These are phyloP conservation scores for Bathynomus jamesi DNA, from an alignment of 1,140 invertebrate genomes.

Conservation along the genomic window DNA sequence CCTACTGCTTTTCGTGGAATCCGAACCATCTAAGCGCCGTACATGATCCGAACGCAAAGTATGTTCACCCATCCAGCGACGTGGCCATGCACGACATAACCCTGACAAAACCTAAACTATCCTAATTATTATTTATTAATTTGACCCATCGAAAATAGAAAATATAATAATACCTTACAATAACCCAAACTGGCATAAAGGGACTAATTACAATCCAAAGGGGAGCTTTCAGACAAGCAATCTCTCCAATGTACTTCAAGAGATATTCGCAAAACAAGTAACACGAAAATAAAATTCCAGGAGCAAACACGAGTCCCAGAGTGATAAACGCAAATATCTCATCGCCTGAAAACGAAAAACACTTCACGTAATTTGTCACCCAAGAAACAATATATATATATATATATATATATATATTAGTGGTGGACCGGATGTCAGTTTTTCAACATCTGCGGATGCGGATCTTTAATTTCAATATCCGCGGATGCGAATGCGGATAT, in stretches of 20 bases:
- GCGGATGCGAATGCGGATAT: too few species aligned
- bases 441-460: too few species aligned
- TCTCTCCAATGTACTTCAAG: constrained; percentile 15
- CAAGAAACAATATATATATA: background rate
- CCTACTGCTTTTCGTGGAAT: too few species aligned
- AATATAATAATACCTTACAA: constrained; percentile 5
- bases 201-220: constrained; percentile 22
- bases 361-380: too few species aligned
- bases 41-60: too few species aligned
- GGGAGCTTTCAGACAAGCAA: constrained; percentile 20
- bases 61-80: too few species aligned
- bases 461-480: too few species aligned
- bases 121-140: constrained; percentile 4
- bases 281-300: constrained; percentile 17
- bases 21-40: too few species aligned
- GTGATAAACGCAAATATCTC: constrained; percentile 9
- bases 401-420: background rate
- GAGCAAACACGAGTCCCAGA: constrained; percentile 22
- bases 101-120: too few species aligned
- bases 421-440: too few species aligned
- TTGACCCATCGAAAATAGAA: background rate
- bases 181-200: constrained; percentile 18
- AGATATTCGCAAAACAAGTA: constrained; percentile 19
- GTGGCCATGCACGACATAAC: too few species aligned
- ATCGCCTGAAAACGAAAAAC: constrained; percentile 10